Evolutionary conservation across 2,113 vertebrate genomes (phyloP).

Genomic region (Manacus vitellinus): DNA sequence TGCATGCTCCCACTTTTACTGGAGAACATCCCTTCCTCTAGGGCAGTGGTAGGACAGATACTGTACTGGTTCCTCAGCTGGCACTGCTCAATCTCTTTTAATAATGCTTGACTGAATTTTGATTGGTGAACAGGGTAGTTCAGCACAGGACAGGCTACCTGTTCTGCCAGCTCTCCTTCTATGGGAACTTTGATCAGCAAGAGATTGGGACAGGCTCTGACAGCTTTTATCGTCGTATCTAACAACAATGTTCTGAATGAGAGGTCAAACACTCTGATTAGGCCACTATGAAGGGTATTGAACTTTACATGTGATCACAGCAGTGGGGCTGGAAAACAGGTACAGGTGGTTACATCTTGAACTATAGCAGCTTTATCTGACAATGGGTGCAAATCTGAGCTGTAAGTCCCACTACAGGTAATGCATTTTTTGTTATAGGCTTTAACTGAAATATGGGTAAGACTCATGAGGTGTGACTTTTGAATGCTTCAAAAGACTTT

Average conservation of each 20-base stretch:
- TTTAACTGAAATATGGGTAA: not conserved
- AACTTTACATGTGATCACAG: not conserved
- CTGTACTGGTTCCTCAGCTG: not conserved
- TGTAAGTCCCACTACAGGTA: not conserved
- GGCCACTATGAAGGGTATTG: not conserved
- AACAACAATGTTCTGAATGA: not conserved
- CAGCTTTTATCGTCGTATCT: not conserved
- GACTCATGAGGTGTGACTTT: not conserved
- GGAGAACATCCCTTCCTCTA: not conserved
- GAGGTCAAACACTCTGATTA: not conserved
- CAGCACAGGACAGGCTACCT: not conserved
- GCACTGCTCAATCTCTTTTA: not conserved
- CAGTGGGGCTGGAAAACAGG: not conserved
- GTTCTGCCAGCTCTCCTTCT: not conserved
- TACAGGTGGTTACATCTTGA: not conserved
- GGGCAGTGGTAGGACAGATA: not conserved
- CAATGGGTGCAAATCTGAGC: not conserved
- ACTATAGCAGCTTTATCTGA: not conserved
- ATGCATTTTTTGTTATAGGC: not conserved
- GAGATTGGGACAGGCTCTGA: not conserved
- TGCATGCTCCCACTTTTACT: not conserved
- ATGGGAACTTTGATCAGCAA: not conserved
- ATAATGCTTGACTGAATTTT: not conserved
- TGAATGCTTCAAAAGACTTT: not conserved
- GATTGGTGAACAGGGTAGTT: not conserved